Evolutionary conservation across 2,113 vertebrate species (phyloP).

Genomic region (Dascyllus trimaculatus): DNA sequence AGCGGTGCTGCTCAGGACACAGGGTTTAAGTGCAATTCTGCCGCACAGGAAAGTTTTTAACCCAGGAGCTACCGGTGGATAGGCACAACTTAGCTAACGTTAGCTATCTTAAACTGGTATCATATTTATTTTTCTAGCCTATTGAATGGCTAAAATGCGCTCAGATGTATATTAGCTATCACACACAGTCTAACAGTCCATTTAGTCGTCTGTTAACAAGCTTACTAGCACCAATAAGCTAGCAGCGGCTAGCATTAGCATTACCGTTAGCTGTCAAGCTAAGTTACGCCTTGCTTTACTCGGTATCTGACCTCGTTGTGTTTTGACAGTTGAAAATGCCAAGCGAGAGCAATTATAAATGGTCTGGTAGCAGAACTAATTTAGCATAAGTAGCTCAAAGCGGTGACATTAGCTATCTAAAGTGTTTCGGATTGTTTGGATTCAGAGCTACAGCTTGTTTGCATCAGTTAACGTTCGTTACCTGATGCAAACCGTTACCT

Average conservation of each 20-base stretch:
- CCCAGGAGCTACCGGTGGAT: too few species aligned
- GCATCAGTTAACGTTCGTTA: too few species aligned
- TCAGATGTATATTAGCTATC: not conserved
- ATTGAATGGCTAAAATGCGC: accelerated
- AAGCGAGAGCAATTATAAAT: too few species aligned
- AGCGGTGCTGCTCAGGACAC: too few species aligned
- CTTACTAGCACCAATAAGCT: not conserved
- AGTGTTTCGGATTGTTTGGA: not conserved
- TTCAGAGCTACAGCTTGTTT: not conserved
- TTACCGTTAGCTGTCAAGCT: conserved; percentile 10
- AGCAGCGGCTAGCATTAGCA: conserved; percentile 16
- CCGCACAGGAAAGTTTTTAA: too few species aligned
- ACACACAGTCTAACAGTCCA: accelerated
- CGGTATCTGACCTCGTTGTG: not conserved
- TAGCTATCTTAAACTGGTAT: too few species aligned
- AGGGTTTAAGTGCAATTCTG: too few species aligned
- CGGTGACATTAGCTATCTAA: not conserved
- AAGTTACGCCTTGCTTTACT: not conserved
- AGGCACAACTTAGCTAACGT: not conserved
- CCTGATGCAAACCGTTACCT: too few species aligned
- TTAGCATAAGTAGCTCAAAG: too few species aligned
- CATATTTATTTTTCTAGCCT: not conserved
- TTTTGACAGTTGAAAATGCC: too few species aligned
- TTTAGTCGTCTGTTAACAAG: not conserved
- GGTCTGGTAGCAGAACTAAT: not conserved